A percentile compares a stretch with the other conserved stretches of the same genome.
phyloP scores from a whole-genome alignment of 2,797 vertebrate genomes.

The Linurgus olivaceus region DNA sequence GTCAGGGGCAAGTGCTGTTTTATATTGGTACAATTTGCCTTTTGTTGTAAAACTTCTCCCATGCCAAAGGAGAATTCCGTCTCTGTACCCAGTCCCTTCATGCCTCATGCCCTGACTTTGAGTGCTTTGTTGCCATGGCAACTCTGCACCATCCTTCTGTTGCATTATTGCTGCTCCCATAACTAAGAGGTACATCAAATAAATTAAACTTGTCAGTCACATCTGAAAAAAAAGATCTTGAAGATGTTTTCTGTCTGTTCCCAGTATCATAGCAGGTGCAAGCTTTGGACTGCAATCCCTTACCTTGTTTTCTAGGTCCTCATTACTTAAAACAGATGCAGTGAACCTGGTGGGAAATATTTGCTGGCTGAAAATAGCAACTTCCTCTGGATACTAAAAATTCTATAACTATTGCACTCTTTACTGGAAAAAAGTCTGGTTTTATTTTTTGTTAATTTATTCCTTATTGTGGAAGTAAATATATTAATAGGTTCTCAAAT shows the following conservation, averaged over 20 bases:
- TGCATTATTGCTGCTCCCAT: neutral
- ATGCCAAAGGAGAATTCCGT: neutral
- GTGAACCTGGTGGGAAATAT: neutral
- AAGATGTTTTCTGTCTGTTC: neutral
- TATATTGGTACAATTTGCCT: neutral
- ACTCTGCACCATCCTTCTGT: conserved; percentile 5
- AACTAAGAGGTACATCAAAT: conserved; percentile 19
- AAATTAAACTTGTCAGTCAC: conserved; percentile 56
- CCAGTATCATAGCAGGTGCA: neutral
- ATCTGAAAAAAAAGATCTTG: neutral
- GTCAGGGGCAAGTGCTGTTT: fast-evolving
- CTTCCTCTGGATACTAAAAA: neutral
- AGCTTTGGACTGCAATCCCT: neutral
- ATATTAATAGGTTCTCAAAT: neutral
- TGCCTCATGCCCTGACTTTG: neutral
- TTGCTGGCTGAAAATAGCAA: neutral
- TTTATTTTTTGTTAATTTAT: neutral
- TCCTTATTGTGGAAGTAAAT: neutral
- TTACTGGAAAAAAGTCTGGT: neutral
- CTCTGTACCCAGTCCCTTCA: neutral
- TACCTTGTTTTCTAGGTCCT: neutral
- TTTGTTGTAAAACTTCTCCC: neutral
- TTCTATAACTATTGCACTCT: neutral
- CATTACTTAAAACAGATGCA: neutral
- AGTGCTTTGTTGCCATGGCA: conserved; percentile 46